Base-by-base conservation (phyloP, 2,113 vertebrate genomes). In the Numida meleagris region DNA sequence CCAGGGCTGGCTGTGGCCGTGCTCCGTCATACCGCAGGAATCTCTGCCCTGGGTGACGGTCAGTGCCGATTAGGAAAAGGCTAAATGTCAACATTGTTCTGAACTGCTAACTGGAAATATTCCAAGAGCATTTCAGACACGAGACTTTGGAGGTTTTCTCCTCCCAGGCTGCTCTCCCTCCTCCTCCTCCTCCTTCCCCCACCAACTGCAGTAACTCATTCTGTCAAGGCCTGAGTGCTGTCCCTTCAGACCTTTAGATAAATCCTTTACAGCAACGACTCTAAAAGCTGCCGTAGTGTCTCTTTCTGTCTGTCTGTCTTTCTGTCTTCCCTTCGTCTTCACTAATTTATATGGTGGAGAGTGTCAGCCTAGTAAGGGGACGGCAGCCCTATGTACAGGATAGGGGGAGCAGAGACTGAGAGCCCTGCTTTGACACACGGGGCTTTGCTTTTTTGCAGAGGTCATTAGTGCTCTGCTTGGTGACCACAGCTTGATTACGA, bases 61-160 rank as follows among this genome's bases (percentile, higher is more conserved):
- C 94, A 95, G 25, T 4, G 29, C 90, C 91, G 96, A 96, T 97
- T 95, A 70, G 65, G 85, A 90, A 96, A 90, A 72, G 95, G 84
- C 96, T 97, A 94, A 97, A 97, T 97, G 96, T 98, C 96, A 97
- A 85, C 95, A 73, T 97, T 97, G 97, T 97, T 97, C 95, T 94
- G 93, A 94, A 76, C 88, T 95, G 86, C 83, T 90, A 91, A 86
- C 7, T 96, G 96, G 97, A 96, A 79, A 50, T 55, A 82, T 78
- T 96, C 96, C 97, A 97, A 93, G 83, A 89, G 86, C 80, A 72
- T 95, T 96, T 96, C 88, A 70, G 67, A 88, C 85, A 87, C 8
- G 15, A 96, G 94, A 89, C 78, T 95, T 91, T 88, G 85, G 91
- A 85, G 53, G 58, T 92, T 96, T 94, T 94, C 72, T 96, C 68